Conservation (phyloP, 2,797 vertebrate species). For the Sternarchorhynchus goeldii region DNA sequence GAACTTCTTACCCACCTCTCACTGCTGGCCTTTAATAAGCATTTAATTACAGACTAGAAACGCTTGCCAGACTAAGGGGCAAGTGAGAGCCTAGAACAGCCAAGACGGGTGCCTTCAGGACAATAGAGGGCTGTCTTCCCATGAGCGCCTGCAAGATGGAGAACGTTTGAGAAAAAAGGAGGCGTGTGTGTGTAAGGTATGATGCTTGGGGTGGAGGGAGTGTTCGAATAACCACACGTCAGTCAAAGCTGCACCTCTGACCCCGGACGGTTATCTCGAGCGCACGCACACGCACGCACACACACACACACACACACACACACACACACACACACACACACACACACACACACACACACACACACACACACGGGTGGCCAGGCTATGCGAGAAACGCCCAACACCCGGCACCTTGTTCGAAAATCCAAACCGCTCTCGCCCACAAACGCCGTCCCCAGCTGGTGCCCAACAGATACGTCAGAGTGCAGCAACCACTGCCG, state of each 20-base stretch:
- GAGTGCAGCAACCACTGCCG: slow-evolving; percentile 13
- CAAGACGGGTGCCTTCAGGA: slow-evolving; percentile 44
- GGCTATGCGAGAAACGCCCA: background rate
- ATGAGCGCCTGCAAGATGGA: slow-evolving; percentile 23
- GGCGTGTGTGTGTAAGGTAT: slow-evolving; percentile 27
- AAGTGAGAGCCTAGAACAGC: slow-evolving; percentile 51
- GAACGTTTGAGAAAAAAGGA: slow-evolving; percentile 11
- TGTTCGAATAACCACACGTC: slow-evolving; percentile 47
- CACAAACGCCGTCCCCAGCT: background rate
- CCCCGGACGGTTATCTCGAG: background rate
- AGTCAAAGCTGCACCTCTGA: slow-evolving; percentile 48
- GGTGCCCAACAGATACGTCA: slow-evolving; percentile 6
- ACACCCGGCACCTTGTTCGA: background rate
- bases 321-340: background rate
- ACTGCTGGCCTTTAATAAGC: slow-evolving; percentile 48
- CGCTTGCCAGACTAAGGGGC: slow-evolving; percentile 41
- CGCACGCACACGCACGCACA: background rate
- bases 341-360: slow-evolving; percentile 7
- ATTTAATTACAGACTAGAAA: slow-evolving; percentile 54
- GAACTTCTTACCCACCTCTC: slow-evolving; percentile 49
- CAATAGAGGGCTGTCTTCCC: slow-evolving; percentile 44
- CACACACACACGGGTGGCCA: slow-evolving; percentile 32
- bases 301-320: slow-evolving; percentile 10
- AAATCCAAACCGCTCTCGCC: slow-evolving; percentile 6
- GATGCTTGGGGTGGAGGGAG: slow-evolving; percentile 32